Evolutionary conservation across 1,140 invertebrate genomes (phyloP).

Genomic region (Pseudoatta argentina): DNA sequence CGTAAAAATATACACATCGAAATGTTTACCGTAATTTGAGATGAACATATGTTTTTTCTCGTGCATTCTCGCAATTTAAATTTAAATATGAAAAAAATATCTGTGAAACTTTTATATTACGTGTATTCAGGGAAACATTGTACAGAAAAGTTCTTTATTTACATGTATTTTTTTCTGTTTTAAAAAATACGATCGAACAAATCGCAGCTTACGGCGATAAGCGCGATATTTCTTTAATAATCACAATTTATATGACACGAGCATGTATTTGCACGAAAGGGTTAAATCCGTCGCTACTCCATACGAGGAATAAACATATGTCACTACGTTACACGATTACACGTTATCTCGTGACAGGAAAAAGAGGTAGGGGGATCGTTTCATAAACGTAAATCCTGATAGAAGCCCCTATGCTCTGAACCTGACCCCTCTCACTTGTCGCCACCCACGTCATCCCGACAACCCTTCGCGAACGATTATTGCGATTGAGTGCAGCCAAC

Average conservation of each 20-base stretch:
- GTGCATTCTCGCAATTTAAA: constrained; percentile 17
- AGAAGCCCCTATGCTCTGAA: constrained; percentile 19
- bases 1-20: constrained; percentile 46
- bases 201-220: constrained; percentile 8
- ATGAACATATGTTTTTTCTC: constrained; percentile 7
- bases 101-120: constrained; percentile 19
- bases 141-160: constrained; percentile 24
- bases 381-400: constrained; percentile 57
- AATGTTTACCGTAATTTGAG: constrained; percentile 26
- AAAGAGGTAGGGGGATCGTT: not conserved
- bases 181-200: not conserved
- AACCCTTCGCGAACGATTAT: constrained; percentile 40
- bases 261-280: constrained; percentile 37
- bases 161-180: not conserved
- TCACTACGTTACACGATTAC: constrained; percentile 44
- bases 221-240: constrained; percentile 58
- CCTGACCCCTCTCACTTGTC: constrained; percentile 44
- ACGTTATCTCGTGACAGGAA: constrained; percentile 28
- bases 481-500: constrained; percentile 59
- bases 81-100: constrained; percentile 50
- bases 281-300: constrained; percentile 17
- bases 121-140: not conserved
- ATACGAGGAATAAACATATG: constrained; percentile 53
- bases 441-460: constrained; percentile 22
- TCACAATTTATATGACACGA: constrained; percentile 37